Base-by-base conservation (phyloP, 2,888 invertebrate species). In the Ctena decussata region DNA sequence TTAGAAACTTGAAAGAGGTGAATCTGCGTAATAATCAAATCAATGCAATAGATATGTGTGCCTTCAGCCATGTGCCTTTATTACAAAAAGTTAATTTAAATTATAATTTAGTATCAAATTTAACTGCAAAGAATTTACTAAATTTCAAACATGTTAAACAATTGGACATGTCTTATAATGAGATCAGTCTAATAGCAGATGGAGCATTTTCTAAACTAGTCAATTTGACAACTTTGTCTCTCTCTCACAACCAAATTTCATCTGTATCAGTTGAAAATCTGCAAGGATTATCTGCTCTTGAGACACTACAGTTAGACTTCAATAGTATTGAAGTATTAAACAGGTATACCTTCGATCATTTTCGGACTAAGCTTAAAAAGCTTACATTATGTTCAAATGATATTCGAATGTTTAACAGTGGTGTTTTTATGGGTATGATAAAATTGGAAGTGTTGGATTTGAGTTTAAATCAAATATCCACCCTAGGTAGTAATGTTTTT, bases 91-190 rank as follows among this genome's bases (percentile, higher is more conserved):
- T 92, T 70, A 77, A 83, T 35, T 46, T 92, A 21, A 86, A 85
- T 18, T 70, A 85, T 44, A 92, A 92, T 75, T 24, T 57, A 8
- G 30, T 92, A 35, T 74, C 65, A 6, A 74, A 70, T 74, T 35
- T 92, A 37, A 79, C 86, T 35, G 82, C 74, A 27, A 74, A 80
- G 37, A 87, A 84, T n/a, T 88, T 92, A 32, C 53, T 79, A 27
- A 85, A 85, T 60, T 41, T 92, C 21, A 57, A 70, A n/a, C 79
- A 73, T 32, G 60, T 91, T n/a, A 79, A 77, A 21, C 44, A 78
- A 18, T 53, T 92, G 46, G 90, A 91, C 78, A 75, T 92, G 21
- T 88, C 91, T 6, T 71, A 87, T 65, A 92, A 92, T 82, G 37
- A 71, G 30, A 83, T 92, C n/a, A 70, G 73, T 27, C n/a, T 49